These are phyloP conservation scores for Peromyscus nudipes DNA, from an alignment of 2,797 vertebrate genomes.

Conservation along the genomic window DNA sequence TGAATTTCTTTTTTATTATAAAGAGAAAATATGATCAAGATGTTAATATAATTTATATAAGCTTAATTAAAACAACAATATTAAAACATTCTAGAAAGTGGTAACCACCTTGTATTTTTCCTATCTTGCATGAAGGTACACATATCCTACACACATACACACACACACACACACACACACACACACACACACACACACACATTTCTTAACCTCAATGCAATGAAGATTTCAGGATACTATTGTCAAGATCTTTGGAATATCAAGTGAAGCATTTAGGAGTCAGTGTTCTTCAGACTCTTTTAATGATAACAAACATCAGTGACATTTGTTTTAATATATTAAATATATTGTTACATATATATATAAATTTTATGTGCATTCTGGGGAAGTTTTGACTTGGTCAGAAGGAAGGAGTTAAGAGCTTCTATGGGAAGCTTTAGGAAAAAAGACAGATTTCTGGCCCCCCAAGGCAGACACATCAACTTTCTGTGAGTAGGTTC, in stretches of 20 bases:
- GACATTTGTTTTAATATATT: not conserved
- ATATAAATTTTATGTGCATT: not conserved
- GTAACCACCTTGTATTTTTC: not conserved
- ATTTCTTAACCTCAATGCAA: not conserved
- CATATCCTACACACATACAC: not conserved
- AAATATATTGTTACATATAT: not conserved
- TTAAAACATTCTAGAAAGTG: not conserved
- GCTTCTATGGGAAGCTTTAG: not conserved
- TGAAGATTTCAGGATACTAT: not conserved
- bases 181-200: not conserved
- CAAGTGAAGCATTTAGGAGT: constrained; percentile 15
- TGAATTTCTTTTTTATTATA: constrained; percentile 19
- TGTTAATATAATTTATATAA: constrained; percentile 51
- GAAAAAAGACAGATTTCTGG: not conserved
- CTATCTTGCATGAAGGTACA: not conserved
- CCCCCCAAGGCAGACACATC: not conserved
- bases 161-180: not conserved
- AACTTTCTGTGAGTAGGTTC: not conserved
- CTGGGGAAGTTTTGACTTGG: not conserved
- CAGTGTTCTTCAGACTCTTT: not conserved
- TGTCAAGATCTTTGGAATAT: not conserved
- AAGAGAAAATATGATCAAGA: constrained; percentile 33
- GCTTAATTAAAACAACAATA: not conserved
- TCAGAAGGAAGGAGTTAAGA: not conserved
- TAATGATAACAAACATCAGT: constrained; percentile 18